phyloP scores from a whole-genome alignment of 2,113 vertebrate species.

The rabbit (Oryctolagus cuniculus) region mOryCun1.1 NC_091445.1:25628501-25629000 shows the following conservation, averaged over 20 bases:
- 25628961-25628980: not conserved
- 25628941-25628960: conserved; percentile 26
- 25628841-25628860: conserved; percentile 22
- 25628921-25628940: conserved; percentile 45
- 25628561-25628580: conserved; percentile 63
- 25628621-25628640: conserved; percentile 76
- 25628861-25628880: not conserved
- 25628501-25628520: conserved; percentile 78
- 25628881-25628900: conserved; percentile 49
- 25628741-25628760: conserved; percentile 61
- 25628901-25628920: conserved; percentile 50
- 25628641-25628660: conserved; percentile 88
- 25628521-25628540: conserved; percentile 73
- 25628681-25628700: conserved; percentile 86
- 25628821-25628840: not conserved
- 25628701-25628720: conserved; percentile 79
- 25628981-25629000: conserved; percentile 19
- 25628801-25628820: conserved; percentile 52
- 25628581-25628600: conserved; percentile 65
- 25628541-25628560: conserved; percentile 65
- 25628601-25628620: conserved; percentile 78
- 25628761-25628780: conserved; percentile 49
- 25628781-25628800: conserved; percentile 41
- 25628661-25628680: conserved; percentile 82
- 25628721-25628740: conserved; percentile 6